These are phyloP conservation scores for Istiophorus platypterus DNA, from an alignment of 2,113 vertebrate genomes.

Conservation along the genomic window DNA sequence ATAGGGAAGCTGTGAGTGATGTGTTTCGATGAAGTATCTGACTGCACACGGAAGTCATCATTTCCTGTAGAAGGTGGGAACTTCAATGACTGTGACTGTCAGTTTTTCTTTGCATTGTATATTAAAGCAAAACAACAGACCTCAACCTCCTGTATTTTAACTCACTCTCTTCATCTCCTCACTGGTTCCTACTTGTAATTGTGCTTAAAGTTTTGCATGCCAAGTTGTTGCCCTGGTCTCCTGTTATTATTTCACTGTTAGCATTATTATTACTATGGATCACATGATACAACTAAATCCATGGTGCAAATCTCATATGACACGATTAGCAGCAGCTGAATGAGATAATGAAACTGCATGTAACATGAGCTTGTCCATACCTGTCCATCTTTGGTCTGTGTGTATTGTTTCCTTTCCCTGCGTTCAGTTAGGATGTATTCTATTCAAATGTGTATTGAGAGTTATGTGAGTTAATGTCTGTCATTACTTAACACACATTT, in stretches of 20 bases:
- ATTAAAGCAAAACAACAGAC: conserved; percentile 22
- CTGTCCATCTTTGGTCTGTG: neutral
- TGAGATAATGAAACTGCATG: conserved; percentile 7
- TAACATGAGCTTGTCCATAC: conserved; percentile 17
- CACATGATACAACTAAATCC: neutral
- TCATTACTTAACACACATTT: neutral
- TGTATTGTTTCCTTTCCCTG: neutral
- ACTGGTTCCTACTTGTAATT: neutral
- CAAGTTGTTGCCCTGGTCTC: neutral
- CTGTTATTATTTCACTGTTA: neutral
- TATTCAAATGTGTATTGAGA: neutral
- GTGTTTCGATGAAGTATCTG: conserved; percentile 51
- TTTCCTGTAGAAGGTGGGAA: conserved; percentile 83
- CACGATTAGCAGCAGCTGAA: neutral
- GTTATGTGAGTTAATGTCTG: neutral
- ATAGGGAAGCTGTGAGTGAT: conserved; percentile 55
- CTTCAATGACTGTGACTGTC: conserved; percentile 58
- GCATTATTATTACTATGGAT: neutral
- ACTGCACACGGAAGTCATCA: conserved; percentile 80
- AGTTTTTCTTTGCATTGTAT: conserved; percentile 51
- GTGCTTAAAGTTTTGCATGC: neutral
- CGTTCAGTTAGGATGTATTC: neutral
- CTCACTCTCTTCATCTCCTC: neutral
- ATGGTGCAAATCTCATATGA: neutral
- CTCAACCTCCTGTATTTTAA: neutral